A percentile compares a stretch with the other conserved stretches of the same genome.
phyloP scores from a whole-genome alignment of 2,797 vertebrate genomes.

The Pogoniulus pusillus region DNA sequence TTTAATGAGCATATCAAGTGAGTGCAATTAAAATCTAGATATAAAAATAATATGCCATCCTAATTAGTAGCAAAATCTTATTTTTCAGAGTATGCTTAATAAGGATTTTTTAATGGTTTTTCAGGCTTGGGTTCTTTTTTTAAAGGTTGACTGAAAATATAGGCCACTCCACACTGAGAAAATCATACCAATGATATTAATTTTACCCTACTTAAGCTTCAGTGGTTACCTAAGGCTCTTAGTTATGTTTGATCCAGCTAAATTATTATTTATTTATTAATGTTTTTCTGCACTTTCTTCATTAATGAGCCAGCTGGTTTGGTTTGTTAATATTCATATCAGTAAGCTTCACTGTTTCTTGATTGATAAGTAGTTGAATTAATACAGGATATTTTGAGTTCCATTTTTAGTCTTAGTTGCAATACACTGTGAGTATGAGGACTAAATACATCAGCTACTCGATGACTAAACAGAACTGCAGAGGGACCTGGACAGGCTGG shows the following conservation, averaged over 20 bases:
- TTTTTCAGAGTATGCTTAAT: not conserved
- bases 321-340: slow-evolving; percentile 24
- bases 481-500: too few species aligned
- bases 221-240: not conserved
- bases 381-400: not conserved
- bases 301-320: slow-evolving; percentile 3
- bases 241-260: not conserved
- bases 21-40: slow-evolving; percentile 46
- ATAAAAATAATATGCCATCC: slow-evolving; percentile 39
- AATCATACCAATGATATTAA: not conserved
- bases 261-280: rapidly evolving
- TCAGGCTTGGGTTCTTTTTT: not conserved
- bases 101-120: not conserved
- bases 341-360: not conserved
- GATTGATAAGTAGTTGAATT: slow-evolving; percentile 19
- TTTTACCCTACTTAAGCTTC: not conserved
- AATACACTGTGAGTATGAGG: too few species aligned
- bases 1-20: slow-evolving; percentile 47
- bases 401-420: not conserved
- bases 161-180: not conserved
- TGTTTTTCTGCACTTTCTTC: not conserved
- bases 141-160: slow-evolving; percentile 3
- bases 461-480: too few species aligned
- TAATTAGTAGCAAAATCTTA: not conserved
- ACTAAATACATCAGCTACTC: too few species aligned